Evolutionary conservation across 2,113 vertebrate species (phyloP).

Genomic region (Pheucticus melanocephalus): DNA sequence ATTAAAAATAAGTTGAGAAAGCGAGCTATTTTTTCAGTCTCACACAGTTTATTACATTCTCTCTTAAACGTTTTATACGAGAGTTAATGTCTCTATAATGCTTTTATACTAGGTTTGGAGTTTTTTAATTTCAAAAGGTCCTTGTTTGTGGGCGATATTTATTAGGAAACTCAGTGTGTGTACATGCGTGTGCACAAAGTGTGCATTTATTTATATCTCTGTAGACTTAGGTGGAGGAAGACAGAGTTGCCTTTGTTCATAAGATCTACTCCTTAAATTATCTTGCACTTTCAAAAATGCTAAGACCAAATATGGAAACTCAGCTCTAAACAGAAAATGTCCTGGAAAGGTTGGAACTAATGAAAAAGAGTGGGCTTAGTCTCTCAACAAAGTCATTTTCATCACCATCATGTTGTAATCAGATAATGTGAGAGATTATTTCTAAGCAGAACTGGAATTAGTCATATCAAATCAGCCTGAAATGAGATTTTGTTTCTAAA

Average conservation of each 20-base stretch:
- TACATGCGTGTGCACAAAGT: not conserved
- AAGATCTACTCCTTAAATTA: not conserved
- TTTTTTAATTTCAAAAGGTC: not conserved
- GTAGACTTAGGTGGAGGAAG: not conserved
- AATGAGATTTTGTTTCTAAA: not conserved
- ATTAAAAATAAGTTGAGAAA: not conserved
- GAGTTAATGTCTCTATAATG: not conserved
- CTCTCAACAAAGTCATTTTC: not conserved
- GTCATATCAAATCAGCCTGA: not conserved
- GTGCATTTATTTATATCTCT: not conserved
- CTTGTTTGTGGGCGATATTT: not conserved
- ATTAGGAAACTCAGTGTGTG: not conserved
- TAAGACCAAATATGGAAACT: not conserved
- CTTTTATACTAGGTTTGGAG: accelerated
- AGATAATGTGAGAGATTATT: not conserved
- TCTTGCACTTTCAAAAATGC: not conserved
- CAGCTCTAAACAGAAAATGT: not conserved
- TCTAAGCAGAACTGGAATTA: not conserved
- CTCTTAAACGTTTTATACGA: not conserved
- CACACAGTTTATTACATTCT: not conserved
- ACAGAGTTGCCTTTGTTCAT: not conserved
- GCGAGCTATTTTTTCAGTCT: not conserved
- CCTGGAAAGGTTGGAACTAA: not conserved
- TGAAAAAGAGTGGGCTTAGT: not conserved
- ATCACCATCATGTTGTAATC: accelerated